phyloP scores from a whole-genome alignment of 35 echinoderm and acorn worm species.

The Chiridota heheva region DNA sequence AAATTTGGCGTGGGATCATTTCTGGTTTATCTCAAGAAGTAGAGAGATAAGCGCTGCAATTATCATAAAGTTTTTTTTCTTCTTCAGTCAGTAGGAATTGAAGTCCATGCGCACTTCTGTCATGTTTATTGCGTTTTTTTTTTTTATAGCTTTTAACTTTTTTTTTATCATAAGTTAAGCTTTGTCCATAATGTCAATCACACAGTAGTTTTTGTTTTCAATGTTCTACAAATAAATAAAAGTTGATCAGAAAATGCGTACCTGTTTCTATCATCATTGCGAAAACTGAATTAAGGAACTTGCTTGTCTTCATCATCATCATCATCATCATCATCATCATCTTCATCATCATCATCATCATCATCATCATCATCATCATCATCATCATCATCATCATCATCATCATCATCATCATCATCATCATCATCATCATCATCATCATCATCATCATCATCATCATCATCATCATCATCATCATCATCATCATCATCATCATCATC shows the following conservation, averaged over 20 bases:
- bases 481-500: slow-evolving; percentile 30
- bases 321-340: slow-evolving; percentile 31
- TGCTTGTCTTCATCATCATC: slow-evolving; percentile 19
- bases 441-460: slow-evolving; percentile 34
- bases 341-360: slow-evolving; percentile 28
- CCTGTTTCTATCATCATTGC: background rate
- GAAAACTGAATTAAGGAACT: background rate
- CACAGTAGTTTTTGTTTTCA: no score
- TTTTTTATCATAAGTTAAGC: background rate
- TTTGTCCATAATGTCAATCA: background rate
- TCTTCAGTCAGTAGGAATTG: no score
- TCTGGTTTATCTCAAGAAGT: no score
- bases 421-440: slow-evolving; percentile 29
- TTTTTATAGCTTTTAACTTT: no score
- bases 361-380: slow-evolving; percentile 33
- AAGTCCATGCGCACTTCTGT: no score
- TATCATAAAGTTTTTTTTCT: no score
- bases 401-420: slow-evolving; percentile 23
- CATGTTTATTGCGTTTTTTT: no score
- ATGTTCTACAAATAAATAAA: background rate
- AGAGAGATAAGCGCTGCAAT: no score
- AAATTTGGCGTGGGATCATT: no score
- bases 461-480: slow-evolving; percentile 30
- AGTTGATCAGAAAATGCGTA: no score
- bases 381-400: slow-evolving; percentile 15